Conservation (phyloP, 2,888 invertebrate species). For the Tupiocoris notatus region DNA sequence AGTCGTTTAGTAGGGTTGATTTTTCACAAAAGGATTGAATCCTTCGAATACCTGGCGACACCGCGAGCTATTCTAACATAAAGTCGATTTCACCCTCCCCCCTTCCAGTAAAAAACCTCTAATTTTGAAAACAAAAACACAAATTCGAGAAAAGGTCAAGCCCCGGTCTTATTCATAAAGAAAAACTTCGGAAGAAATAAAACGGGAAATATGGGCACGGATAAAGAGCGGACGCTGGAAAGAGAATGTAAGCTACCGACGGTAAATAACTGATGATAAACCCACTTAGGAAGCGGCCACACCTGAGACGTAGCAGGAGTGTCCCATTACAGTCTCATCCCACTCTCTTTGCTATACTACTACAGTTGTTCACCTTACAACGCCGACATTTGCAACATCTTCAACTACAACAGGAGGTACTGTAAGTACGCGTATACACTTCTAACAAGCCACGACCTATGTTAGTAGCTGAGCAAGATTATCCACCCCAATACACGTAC, state of each 20-base stretch:
- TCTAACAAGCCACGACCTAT: not conserved
- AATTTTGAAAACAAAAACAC: too few species aligned
- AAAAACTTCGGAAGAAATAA: not conserved
- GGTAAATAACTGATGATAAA: constrained; percentile 41
- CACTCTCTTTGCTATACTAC: not conserved
- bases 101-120: too few species aligned
- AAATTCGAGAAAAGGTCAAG: not conserved
- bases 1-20: too few species aligned
- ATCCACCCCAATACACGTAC: not conserved
- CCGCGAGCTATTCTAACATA: too few species aligned
- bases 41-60: too few species aligned
- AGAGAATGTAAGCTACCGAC: not conserved
- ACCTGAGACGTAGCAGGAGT: constrained; percentile 41
- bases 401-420: not conserved
- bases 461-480: not conserved
- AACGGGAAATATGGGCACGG: not conserved
- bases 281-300: constrained; percentile 39
- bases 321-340: constrained; percentile 30
- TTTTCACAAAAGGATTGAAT: too few species aligned
- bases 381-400: not conserved
- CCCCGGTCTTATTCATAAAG: not conserved
- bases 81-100: too few species aligned
- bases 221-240: not conserved
- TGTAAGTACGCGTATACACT: not conserved
- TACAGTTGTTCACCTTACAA: not conserved